Base-by-base conservation (phyloP, 1,140 invertebrate species). In the Ceratina calcarata region DNA sequence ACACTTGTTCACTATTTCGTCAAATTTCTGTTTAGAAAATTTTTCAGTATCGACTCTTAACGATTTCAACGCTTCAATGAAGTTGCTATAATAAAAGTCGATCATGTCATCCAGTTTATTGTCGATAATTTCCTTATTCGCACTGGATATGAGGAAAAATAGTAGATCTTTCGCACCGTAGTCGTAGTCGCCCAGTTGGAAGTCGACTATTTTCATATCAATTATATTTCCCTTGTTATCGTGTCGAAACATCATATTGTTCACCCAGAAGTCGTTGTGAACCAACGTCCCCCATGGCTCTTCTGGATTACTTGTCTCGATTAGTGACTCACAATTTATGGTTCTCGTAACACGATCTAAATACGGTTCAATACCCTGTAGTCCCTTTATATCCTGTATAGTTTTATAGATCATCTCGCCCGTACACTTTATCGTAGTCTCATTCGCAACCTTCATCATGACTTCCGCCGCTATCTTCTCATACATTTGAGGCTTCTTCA, bases 241-340 rank as follows among this genome's bases (percentile, higher is more conserved):
- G n/a, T 92, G 89, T 18, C 87, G 86, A 65, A 92, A 93, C 92
- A 96, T 93, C 81, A 95, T 94, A 83, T 96, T 96, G 84, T 95
- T 95, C 1, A 94, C 92, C 95, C 95, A 96, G 69, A 95, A 93
- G 86, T 96, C 95, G 13, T 93, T 93, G 76, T 96, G 95, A 0
- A 93, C 90, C 22, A 94, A 87, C 0, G 94, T 94, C 2, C 87
- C 90, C 89, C 93, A 95, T 0, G 89, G 89, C 58, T 93, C 90
- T 32, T 88, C 84, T 3, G 88, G 80, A n/a, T 24, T 83, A 67
- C 49, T 45, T 20, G 45, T 53, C 57, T 53, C 71, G 3, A 16
- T 85, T 18, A 74, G 77, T 62, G 8, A 37, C 0, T 10, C 20
- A 12, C 78, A 65, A 24, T 88, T 72, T 8, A 93, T 76, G 4